Percentiles rank a stretch among this genome's conserved stretches.
These are phyloP conservation scores for Zaprionus nigranus DNA, from an alignment of 1,140 invertebrate genomes.

Conservation along the genomic window DNA sequence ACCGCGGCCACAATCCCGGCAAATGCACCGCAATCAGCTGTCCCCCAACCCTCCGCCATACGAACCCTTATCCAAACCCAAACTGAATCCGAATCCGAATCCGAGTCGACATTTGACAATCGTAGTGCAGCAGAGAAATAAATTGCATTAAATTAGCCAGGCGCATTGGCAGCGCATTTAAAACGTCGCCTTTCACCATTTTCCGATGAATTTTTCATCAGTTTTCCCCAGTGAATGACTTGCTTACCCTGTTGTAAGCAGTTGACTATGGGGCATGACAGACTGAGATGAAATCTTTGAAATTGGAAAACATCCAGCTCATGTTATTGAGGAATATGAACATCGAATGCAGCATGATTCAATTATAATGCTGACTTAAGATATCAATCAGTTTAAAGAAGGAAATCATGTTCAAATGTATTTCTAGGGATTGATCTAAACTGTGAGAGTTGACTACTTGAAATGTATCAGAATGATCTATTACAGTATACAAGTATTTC, in stretches of 20 bases:
- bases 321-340: not conserved
- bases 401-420: not conserved
- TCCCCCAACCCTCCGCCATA: not conserved
- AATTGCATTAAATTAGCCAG: conserved; percentile 54
- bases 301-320: not conserved
- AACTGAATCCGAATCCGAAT: not conserved
- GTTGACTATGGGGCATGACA: no score
- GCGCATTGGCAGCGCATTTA: conserved; percentile 42
- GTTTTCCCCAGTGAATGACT: conserved; percentile 4
- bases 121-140: conserved; percentile 26
- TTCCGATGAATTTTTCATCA: conserved; percentile 38
- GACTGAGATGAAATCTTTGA: no score
- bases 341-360: not conserved
- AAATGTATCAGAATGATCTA: no score
- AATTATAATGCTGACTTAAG: not conserved
- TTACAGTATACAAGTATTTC: no score
- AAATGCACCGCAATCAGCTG: not conserved
- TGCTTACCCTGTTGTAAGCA: not conserved
- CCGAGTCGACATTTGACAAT: conserved; percentile 17
- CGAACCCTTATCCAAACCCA: not conserved
- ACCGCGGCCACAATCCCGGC: not conserved
- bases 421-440: not conserved
- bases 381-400: not conserved
- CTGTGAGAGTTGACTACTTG: no score
- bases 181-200: conserved; percentile 39